Base-by-base conservation (phyloP, 2,888 invertebrate species). In the Hyposoter dolosus region DNA sequence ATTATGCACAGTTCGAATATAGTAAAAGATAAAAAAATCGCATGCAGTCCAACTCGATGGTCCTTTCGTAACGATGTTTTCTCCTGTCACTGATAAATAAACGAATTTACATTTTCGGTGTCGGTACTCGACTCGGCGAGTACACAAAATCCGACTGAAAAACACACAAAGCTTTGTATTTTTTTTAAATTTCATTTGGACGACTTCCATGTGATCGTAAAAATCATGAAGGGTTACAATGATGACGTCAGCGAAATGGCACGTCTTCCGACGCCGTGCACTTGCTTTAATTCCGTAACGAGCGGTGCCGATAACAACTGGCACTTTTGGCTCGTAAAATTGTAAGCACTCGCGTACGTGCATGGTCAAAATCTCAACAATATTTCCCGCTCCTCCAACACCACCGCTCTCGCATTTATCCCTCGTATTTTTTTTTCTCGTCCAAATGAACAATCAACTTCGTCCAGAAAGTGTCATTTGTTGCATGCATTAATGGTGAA, bases 321-420 rank as follows among this genome's bases (percentile, higher is more conserved):
- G 69, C 45, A 69, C 69, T 69, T 69, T 69, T 45, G 45, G 23
- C 10, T 69, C 69, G 45, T 69, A 60, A 69, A 69, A 43, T 69
- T 23, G 35, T 69, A 69, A 69, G 69, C 19, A 69, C 69, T 12
- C 15, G 40, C 0, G 69, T 45, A 43, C 69, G 69, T 69, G 69
- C 43, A 69, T 45, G 23, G 45, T 45, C 69, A 45, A 69, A 43
- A 69, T 69, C 69, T 69, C 69, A 69, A 69, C 69, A 12, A 56
- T 56, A 60, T 60, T 60, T 60, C 60, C 60, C 7, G 28, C 28
- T 60, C 28, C 28, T 15, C 60, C 15, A 3, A 19, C 19, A 68
- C 68, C 68, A 12, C 12, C 43, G 43, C 19, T 45, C n/a, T n/a
- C n/a, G n/a, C 40, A 47, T 28, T 28, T 28, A 17, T 4, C 6